Percentiles rank a stretch among this genome's conserved stretches.
These are phyloP conservation scores for Stegodyphus mimosarum DNA, from an alignment of 1,140 invertebrate genomes.

Conservation along the genomic window DNA sequence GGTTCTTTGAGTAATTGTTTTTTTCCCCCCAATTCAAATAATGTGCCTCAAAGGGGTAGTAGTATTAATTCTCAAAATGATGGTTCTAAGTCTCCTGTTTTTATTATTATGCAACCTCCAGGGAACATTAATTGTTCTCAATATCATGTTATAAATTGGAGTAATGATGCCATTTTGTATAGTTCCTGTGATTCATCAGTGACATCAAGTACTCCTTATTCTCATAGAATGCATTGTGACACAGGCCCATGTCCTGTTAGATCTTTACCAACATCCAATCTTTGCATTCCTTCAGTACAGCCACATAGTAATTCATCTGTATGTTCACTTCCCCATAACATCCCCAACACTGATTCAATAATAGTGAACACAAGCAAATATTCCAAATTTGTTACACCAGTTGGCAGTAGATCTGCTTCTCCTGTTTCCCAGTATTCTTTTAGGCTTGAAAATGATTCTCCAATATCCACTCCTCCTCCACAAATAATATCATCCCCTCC, in stretches of 20 bases:
- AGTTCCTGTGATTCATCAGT: neutral
- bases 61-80: conserved; percentile 14
- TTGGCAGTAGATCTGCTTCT: conserved; percentile 37
- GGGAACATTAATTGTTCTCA: conserved; percentile 23
- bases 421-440: conserved; percentile 28
- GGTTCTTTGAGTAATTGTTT: conserved; percentile 5
- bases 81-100: conserved; percentile 46
- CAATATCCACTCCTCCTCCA: conserved; percentile 35
- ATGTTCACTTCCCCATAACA: neutral
- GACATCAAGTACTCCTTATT: neutral
- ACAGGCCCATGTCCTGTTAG: neutral
- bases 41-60: conserved; percentile 8
- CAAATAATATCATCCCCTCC: conserved; percentile 46
- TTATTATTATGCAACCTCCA: conserved; percentile 31
- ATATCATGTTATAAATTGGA: conserved; percentile 1
- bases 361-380: conserved; percentile 3
- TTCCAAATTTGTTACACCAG: conserved; percentile 32
- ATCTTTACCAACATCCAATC: conserved; percentile 14
- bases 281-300: conserved; percentile 1
- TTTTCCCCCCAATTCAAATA: conserved; percentile 4
- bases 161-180: neutral
- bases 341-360: neutral
- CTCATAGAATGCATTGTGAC: neutral
- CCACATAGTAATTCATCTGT: conserved; percentile 10
- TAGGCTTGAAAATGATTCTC: conserved; percentile 32